Percentiles rank a stretch among this genome's conserved stretches.
phyloP scores from a whole-genome alignment of 2,888 invertebrate species.

The Drosophila borealis region DNA sequence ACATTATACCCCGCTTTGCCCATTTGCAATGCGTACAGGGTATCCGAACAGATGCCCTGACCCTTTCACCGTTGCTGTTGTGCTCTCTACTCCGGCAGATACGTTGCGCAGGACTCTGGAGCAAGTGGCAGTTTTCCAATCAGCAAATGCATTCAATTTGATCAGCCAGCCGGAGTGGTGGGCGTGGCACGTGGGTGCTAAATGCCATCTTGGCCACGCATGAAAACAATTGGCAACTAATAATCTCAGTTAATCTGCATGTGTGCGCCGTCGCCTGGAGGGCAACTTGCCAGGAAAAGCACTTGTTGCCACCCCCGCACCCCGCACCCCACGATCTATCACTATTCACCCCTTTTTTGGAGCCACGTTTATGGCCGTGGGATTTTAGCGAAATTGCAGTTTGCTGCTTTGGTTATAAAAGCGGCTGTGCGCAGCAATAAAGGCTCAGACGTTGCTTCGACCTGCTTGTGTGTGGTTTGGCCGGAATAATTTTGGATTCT shows the following conservation, averaged over 20 bases:
- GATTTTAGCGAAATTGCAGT: conserved; percentile 55
- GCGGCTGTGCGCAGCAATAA: conserved; percentile 27
- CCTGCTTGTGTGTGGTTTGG: conserved; percentile 39
- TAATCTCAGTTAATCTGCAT: conserved; percentile 83
- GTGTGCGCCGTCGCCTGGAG: conserved; percentile 10
- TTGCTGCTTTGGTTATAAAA: conserved; percentile 62
- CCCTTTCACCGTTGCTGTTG: conserved; percentile 20
- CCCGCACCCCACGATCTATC: neutral
- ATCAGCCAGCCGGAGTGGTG: conserved; percentile 61
- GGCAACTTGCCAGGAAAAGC: neutral
- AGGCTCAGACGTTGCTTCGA: conserved; percentile 51
- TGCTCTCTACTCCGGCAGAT: neutral
- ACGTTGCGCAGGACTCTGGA: conserved; percentile 10
- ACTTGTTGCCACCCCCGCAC: no score
- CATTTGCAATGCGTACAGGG: neutral
- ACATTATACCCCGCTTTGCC: neutral
- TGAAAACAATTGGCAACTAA: conserved; percentile 83
- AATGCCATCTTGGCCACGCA: conserved; percentile 65
- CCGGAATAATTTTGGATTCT: conserved; percentile 13
- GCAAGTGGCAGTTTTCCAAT: conserved; percentile 84
- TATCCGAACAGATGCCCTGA: conserved; percentile 1
- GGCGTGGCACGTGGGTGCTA: conserved; percentile 53
- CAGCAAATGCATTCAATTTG: conserved; percentile 85
- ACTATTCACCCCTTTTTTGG: conserved; percentile 6
- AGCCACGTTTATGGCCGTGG: conserved; percentile 44